Evolutionary conservation across 2,797 vertebrate species (phyloP).

Genomic region (Ptychadena robeensis): DNA sequence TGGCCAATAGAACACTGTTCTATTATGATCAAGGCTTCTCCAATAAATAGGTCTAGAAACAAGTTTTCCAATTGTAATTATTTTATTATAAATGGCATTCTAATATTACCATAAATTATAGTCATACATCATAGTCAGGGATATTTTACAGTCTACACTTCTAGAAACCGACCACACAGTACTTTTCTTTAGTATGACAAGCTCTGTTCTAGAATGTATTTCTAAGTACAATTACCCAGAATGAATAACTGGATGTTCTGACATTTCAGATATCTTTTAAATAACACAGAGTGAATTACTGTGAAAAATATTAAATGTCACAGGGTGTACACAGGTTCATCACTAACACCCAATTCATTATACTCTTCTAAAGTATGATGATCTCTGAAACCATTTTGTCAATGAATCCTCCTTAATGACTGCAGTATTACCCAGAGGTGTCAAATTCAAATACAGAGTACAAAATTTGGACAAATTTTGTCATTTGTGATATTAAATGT

Average conservation of each 20-base stretch:
- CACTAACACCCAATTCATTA: background rate
- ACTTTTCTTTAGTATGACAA: background rate
- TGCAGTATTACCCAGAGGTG: no score
- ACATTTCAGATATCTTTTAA: background rate
- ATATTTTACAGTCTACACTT: background rate
- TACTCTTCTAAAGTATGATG: background rate
- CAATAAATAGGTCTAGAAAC: background rate
- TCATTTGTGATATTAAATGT: no score
- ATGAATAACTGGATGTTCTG: background rate
- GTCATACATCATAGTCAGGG: no score
- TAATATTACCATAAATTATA: no score
- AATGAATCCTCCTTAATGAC: background rate
- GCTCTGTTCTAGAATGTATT: background rate
- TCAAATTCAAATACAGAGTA: no score
- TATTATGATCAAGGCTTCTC: no score
- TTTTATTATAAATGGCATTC: background rate
- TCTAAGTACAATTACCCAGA: background rate
- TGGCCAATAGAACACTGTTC: no score
- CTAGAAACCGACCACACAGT: background rate
- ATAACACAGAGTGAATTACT: background rate
- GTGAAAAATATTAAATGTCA: background rate
- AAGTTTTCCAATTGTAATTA: background rate
- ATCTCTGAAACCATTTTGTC: background rate
- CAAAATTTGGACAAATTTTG: no score
- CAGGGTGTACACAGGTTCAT: background rate